These are phyloP conservation scores for Ricordea florida DNA, from an alignment of 92 coral and sea anemone genomes.

Conservation along the genomic window DNA sequence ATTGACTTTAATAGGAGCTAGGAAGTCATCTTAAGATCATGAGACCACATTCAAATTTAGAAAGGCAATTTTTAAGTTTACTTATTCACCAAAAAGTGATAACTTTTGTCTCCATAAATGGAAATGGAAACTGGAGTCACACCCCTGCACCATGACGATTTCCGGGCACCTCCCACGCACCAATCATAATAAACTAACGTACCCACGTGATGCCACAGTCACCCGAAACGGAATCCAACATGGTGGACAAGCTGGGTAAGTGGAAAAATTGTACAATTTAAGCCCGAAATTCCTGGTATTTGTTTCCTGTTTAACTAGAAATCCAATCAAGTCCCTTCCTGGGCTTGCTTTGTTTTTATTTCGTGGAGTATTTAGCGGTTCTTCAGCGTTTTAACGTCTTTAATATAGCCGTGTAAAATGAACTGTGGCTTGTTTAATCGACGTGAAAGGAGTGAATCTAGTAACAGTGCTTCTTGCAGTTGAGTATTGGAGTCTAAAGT, in stretches of 20 bases:
- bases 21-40: too few species aligned
- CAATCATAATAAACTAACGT: conserved; percentile 20
- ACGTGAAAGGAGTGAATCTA: too few species aligned
- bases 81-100: neutral
- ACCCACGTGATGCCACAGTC: conserved; percentile 38
- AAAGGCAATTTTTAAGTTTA: too few species aligned
- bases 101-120: neutral
- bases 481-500: too few species aligned
- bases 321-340: neutral
- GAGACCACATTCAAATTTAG: too few species aligned
- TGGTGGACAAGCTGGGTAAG: conserved; percentile 94
- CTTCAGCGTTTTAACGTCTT: too few species aligned
- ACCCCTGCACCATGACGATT: neutral
- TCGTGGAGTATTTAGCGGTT: too few species aligned
- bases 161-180: conserved; percentile 33
- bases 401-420: too few species aligned
- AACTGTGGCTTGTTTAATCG: too few species aligned
- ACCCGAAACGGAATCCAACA: conserved; percentile 41
- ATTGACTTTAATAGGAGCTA: too few species aligned
- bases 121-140: neutral
- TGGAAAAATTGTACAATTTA: conserved; percentile 13
- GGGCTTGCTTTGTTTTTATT: neutral
- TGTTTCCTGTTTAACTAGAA: neutral
- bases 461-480: too few species aligned
- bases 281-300: neutral